Conservation (phyloP, 2,888 invertebrate genomes). For the Abrostola triplasia region DNA sequence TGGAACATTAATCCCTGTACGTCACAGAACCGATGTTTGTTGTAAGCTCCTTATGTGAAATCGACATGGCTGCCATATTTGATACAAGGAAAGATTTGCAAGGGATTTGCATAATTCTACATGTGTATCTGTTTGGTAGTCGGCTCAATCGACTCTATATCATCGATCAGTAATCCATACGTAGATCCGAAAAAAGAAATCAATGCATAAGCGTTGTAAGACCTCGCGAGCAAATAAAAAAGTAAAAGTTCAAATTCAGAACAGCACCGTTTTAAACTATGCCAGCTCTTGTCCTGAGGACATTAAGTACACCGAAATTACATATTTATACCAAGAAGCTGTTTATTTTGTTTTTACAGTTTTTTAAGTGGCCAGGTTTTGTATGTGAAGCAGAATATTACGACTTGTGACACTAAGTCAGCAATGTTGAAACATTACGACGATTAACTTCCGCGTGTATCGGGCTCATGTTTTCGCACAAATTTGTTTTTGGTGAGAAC, state of each 20-base stretch:
- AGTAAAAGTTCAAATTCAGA: slow-evolving; percentile 28
- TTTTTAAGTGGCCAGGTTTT: slow-evolving; percentile 20
- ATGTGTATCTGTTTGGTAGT: slow-evolving; percentile 59
- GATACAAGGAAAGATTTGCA: slow-evolving; percentile 64
- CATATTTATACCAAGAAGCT: slow-evolving; percentile 40
- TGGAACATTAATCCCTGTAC: slow-evolving; percentile 49
- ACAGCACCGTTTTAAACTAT: slow-evolving; percentile 24
- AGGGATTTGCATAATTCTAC: slow-evolving; percentile 75
- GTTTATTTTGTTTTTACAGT: slow-evolving; percentile 34
- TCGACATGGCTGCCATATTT: slow-evolving; percentile 58
- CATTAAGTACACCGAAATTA: slow-evolving; percentile 40
- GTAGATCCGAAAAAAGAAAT: slow-evolving; percentile 13
- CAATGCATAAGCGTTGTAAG: slow-evolving; percentile 10
- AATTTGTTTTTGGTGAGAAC: slow-evolving; percentile 65
- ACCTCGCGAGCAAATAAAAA: slow-evolving; percentile 19
- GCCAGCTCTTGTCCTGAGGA: slow-evolving; percentile 26
- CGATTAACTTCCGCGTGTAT: slow-evolving; percentile 57
- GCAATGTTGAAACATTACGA: not conserved
- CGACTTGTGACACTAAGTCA: not conserved
- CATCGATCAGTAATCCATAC: slow-evolving; percentile 29
- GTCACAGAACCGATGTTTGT: slow-evolving; percentile 46
- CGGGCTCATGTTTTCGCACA: slow-evolving; percentile 64
- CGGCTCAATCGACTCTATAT: slow-evolving; percentile 34
- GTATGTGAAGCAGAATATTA: slow-evolving; percentile 11
- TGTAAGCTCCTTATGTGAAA: slow-evolving; percentile 57